Percentiles rank a stretch among this genome's conserved stretches.
Evolutionary conservation across 2,888 invertebrate species (phyloP).

Genomic region (Sminthurides aquaticus): DNA sequence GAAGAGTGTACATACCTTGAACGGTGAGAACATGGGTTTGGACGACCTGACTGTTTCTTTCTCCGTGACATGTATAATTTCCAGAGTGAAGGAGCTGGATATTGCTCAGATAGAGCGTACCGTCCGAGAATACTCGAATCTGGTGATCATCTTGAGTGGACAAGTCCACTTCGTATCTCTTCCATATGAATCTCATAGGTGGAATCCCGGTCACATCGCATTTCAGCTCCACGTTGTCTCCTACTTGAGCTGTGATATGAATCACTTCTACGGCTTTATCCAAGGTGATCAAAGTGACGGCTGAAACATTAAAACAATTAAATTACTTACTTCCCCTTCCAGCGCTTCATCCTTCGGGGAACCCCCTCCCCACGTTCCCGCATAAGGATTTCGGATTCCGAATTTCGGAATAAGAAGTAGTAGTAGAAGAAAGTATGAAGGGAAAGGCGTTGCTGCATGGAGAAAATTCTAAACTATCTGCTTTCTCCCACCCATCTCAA

Average conservation of each 20-base stretch:
- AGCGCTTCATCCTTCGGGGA: no score
- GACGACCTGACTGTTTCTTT: slow-evolving; percentile 62
- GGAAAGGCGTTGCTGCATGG: no score
- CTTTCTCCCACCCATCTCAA: no score
- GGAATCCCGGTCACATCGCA: slow-evolving; percentile 67
- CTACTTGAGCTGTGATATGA: slow-evolving; percentile 60
- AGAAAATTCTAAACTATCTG: no score
- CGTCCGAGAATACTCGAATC: slow-evolving; percentile 64
- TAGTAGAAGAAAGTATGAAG: no score
- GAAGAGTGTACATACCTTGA: slow-evolving; percentile 57
- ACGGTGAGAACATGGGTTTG: slow-evolving; percentile 67
- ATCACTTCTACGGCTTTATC: slow-evolving; percentile 65
- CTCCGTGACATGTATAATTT: slow-evolving; percentile 69
- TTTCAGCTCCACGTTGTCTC: slow-evolving; percentile 67
- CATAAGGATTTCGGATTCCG: no score
- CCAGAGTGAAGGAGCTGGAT: slow-evolving; percentile 67
- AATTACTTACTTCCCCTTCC: background rate
- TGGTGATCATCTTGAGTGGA: slow-evolving; percentile 46
- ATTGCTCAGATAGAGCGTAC: slow-evolving; percentile 63
- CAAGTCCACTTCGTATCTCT: slow-evolving; percentile 45
- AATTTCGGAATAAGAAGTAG: no score
- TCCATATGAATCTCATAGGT: slow-evolving; percentile 64
- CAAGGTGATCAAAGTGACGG: slow-evolving; percentile 62
- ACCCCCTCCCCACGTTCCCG: no score
- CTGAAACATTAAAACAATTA: slow-evolving; percentile 46